Conservation (phyloP, 1,140 invertebrate genomes). For the Mesaphorura yosii region DNA sequence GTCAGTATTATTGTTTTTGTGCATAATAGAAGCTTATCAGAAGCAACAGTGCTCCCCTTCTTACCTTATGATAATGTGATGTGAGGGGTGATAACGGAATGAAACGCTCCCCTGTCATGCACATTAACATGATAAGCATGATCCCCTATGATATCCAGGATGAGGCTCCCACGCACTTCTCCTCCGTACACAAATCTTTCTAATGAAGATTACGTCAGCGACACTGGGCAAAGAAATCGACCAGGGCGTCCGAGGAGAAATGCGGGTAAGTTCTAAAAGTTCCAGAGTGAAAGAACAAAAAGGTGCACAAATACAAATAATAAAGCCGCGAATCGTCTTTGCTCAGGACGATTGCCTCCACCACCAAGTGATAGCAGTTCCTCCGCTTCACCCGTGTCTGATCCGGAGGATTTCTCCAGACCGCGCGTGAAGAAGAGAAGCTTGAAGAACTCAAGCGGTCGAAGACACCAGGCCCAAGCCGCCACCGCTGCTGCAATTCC, state of each 20-base stretch:
- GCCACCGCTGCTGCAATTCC: too few relatives aligned
- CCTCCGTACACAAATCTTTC: constrained; percentile 29
- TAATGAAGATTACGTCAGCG: constrained; percentile 31
- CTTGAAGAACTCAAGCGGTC: constrained; percentile 21
- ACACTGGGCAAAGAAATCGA: constrained; percentile 28
- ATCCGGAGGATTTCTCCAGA: constrained; percentile 29
- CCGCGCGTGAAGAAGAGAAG: constrained; percentile 25
- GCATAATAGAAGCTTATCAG: too few relatives aligned
- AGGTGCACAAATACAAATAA: too few relatives aligned
- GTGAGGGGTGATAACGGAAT: too few relatives aligned
- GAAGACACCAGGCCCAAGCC: constrained; percentile 21
- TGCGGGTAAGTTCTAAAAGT: constrained; percentile 21
- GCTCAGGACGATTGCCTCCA: constrained; percentile 20
- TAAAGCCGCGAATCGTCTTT: too few relatives aligned
- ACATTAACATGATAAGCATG: too few relatives aligned
- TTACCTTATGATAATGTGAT: too few relatives aligned
- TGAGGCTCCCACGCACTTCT: constrained; percentile 29
- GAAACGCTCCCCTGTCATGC: too few relatives aligned
- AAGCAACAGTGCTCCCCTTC: too few relatives aligned
- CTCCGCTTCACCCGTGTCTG: constrained; percentile 27
- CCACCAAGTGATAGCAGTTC: constrained; percentile 30
- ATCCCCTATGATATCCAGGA: too few relatives aligned
- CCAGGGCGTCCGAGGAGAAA: constrained; percentile 22
- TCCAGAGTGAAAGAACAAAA: too few relatives aligned
- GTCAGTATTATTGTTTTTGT: too few relatives aligned